Conservation (phyloP, 2,797 vertebrate species). For the Psittacula echo region DNA sequence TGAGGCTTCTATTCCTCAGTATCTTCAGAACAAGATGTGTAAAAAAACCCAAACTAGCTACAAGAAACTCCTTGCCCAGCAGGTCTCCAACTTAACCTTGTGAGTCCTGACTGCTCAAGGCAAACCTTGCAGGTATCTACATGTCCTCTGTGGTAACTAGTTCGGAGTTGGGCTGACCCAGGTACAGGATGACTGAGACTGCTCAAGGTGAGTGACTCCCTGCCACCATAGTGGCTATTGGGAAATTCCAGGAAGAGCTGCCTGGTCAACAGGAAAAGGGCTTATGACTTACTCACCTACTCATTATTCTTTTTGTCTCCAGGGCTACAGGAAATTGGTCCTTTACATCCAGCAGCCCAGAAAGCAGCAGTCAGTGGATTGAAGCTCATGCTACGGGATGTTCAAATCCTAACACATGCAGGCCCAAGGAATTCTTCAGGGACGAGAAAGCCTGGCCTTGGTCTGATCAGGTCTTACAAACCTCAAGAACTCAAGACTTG, state of each 20-base stretch:
- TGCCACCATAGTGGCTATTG: rapidly evolving
- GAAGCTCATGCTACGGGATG: not conserved
- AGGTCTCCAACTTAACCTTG: not conserved
- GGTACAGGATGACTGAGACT: not conserved
- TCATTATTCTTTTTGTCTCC: not conserved
- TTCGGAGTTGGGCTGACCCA: not conserved
- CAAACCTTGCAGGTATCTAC: not conserved
- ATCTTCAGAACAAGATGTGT: not conserved
- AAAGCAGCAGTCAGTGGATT: not conserved
- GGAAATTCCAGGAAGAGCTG: not conserved
- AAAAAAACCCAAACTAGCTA: not conserved
- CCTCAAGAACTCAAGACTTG: not conserved
- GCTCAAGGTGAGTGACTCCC: not conserved
- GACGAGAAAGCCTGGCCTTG: not conserved
- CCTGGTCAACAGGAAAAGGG: not conserved
- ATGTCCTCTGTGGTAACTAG: rapidly evolving
- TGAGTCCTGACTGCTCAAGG: not conserved
- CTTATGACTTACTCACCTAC: not conserved
- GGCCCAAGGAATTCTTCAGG: not conserved
- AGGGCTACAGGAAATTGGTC: not conserved
- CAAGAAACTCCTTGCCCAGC: not conserved
- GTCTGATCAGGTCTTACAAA: not conserved
- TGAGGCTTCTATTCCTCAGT: not conserved
- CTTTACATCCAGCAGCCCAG: not conserved
- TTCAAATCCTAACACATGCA: not conserved